These are phyloP conservation scores for Trichogramma dendrolimi DNA, from an alignment of 2,888 invertebrate species.

Conservation along the genomic window DNA sequence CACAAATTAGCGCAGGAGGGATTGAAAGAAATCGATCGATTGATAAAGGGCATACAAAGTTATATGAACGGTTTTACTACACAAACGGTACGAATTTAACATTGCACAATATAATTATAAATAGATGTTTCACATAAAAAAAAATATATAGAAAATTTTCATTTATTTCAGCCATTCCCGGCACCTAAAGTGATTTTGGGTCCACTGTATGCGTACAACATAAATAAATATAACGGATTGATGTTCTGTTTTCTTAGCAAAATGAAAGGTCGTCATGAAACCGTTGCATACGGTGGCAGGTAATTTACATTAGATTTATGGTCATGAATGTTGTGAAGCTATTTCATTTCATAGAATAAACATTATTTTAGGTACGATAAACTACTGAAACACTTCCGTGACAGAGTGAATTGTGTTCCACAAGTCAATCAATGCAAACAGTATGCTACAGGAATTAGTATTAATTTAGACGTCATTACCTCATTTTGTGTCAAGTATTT, in stretches of 20 bases:
- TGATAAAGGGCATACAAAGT: conserved; percentile 65
- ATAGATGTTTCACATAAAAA: not conserved
- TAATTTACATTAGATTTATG: not conserved
- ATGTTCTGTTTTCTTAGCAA: conserved; percentile 66
- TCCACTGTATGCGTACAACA: conserved; percentile 61
- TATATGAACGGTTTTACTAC: not conserved
- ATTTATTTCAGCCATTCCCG: conserved; percentile 54
- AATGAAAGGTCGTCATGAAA: conserved; percentile 58
- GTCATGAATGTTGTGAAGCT: not conserved
- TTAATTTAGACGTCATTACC: conserved; percentile 76
- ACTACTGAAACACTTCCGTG: conserved; percentile 68
- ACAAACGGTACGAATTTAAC: not conserved
- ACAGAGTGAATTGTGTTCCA: conserved; percentile 37
- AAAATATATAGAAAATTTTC: conserved; percentile 50
- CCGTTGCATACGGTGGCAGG: conserved; percentile 84
- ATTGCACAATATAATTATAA: not conserved
- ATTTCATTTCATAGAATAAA: not conserved
- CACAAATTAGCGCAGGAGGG: conserved; percentile 66
- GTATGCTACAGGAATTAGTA: conserved; percentile 76
- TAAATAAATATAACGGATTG: conserved; percentile 64
- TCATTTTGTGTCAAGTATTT: conserved; percentile 26
- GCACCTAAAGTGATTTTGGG: conserved; percentile 53
- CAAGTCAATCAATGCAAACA: conserved; percentile 54
- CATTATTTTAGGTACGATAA: conserved; percentile 62
- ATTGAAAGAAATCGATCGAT: conserved; percentile 67